Evolutionary conservation across 2,113 vertebrate genomes (phyloP), one percentile per base, ranked within the genome.

Genomic region (Egretta garzetta): DNA sequence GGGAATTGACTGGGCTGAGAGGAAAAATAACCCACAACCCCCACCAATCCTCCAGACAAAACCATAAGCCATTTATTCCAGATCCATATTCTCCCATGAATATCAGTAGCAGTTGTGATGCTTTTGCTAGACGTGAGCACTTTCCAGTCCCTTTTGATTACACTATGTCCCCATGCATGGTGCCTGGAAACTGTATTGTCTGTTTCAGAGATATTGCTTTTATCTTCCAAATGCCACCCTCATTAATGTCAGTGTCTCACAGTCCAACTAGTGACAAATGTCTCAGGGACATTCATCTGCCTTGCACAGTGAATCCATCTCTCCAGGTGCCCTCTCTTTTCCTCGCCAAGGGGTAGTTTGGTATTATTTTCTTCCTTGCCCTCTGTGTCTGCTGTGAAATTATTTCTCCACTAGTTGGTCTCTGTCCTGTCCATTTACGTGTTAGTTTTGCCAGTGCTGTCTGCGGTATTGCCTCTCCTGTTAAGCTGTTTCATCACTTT

Each of bases 141-240:
- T 95, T 62, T 92, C 50, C 30, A 76, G 71, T 76, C 73, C 39
- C 33, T 84, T 93, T 88, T 91, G 94, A 93, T 96, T 95, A 88
- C 67, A 71, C 55, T 49, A 11, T 63, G 66, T 88, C 41, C 75
- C 74, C 26, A 16, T 73, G 52, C 0, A 0, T 64, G 66, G 49
- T 80, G 50, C 52, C 74, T 96, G 45, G 58, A 87, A 96, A 88
- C 55, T 67, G 41, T 62, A 82, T 88, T 95, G 81, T 94, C 94
- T 96, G 91, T 58, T 94, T 86, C 79, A 85, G 71, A 94, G 84
- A 91, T 79, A 82, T 4, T 87, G 91, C 97, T 96, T 97, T 97
- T 97, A 94, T 95, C 91, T 95, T 91, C 87, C 84, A 96, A 96
- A 97, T 96, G 89, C 95, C 97, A 94, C n/a, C 30, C 84, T 96